phyloP scores from a whole-genome alignment of 2,797 vertebrate genomes.

The Lepidocolaptes lacrymiger region DNA sequence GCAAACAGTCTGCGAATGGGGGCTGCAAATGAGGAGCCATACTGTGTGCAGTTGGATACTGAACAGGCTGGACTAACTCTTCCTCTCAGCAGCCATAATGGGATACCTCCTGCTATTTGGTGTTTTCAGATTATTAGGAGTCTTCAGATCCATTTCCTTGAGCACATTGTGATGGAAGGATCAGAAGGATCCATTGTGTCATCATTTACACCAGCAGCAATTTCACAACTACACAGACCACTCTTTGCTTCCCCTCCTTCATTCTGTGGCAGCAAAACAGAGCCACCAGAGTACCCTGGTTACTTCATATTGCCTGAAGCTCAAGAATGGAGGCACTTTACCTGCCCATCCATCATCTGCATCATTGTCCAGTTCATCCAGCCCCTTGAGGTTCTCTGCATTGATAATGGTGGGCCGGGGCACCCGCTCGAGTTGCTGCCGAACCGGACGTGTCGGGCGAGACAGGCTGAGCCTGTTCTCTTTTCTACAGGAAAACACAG shows the following conservation, averaged over 20 bases:
- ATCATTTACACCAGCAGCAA: constrained; percentile 59
- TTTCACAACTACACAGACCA: background rate
- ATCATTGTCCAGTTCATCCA: constrained; percentile 95
- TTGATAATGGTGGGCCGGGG: constrained; percentile 94
- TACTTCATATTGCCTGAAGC: background rate
- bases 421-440: constrained; percentile 85
- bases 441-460: constrained; percentile 83
- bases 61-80: background rate
- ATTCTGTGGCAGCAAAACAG: background rate
- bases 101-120: background rate
- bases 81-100: background rate
- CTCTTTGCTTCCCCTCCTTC: background rate
- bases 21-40: background rate
- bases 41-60: background rate
- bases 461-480: constrained; percentile 83
- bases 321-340: background rate
- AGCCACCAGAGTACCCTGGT: background rate
- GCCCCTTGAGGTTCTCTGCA: constrained; percentile 93
- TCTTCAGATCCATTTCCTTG: constrained; percentile 59
- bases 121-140: constrained; percentile 57
- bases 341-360: constrained; percentile 95
- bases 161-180: constrained; percentile 33
- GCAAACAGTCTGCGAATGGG: background rate
- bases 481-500: constrained; percentile 71
- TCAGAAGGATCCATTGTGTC: constrained; percentile 69